A percentile compares a stretch with the other conserved stretches of the same genome.
These are phyloP conservation scores for Psittacara wagleri DNA, from an alignment of 2,113 vertebrate species.

Conservation along the genomic window DNA sequence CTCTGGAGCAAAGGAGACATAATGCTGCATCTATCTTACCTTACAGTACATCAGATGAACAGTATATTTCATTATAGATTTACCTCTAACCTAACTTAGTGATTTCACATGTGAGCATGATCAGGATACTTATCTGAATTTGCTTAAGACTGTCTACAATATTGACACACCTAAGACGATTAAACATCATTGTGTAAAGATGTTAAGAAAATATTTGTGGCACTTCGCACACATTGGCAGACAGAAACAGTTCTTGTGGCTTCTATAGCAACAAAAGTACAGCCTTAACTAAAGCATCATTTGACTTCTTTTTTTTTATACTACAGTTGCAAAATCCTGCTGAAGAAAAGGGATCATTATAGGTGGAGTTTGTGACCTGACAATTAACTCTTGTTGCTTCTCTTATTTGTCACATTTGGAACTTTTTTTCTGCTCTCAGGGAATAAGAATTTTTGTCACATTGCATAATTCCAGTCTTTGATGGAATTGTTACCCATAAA, in stretches of 20 bases:
- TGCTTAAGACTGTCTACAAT: constrained; percentile 61
- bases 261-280: constrained; percentile 62
- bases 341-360: constrained; percentile 68
- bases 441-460: constrained; percentile 73
- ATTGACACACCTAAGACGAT: constrained; percentile 64
- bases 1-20: not conserved
- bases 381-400: constrained; percentile 72
- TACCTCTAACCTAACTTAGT: constrained; percentile 47
- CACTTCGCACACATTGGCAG: constrained; percentile 68
- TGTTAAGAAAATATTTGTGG: constrained; percentile 75
- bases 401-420: constrained; percentile 67
- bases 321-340: constrained; percentile 64
- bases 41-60: not conserved
- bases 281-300: constrained; percentile 72
- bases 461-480: constrained; percentile 59
- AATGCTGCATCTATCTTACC: not conserved
- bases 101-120: constrained; percentile 38
- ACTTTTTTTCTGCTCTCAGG: constrained; percentile 53
- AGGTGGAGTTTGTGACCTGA: constrained; percentile 69
- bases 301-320: constrained; percentile 58
- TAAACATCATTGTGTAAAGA: constrained; percentile 72
- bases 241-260: constrained; percentile 70
- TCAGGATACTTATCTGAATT: constrained; percentile 57
- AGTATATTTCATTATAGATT: not conserved
- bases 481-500: constrained; percentile 73